Percentiles rank a stretch among this genome's conserved stretches.
Conservation (phyloP, 2,113 vertebrate genomes). For the Sinocyclocheilus anophthalmus region DNA sequence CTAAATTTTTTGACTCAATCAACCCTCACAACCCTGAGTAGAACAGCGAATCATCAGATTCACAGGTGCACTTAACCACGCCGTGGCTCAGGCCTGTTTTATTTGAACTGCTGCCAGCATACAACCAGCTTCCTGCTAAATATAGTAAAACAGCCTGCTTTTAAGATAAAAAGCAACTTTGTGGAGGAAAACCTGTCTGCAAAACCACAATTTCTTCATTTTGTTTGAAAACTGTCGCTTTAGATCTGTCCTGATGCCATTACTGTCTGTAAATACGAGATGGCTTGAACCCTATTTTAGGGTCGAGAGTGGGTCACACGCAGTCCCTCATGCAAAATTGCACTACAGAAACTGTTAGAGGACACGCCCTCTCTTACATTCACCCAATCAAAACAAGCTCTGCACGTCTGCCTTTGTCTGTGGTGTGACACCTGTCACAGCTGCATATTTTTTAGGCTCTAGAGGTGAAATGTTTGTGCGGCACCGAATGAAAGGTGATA, state of each 20-base stretch:
- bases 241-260: slow-evolving; percentile 32
- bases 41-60: slow-evolving; percentile 76
- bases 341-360: background rate
- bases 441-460: background rate
- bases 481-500: background rate
- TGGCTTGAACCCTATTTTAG: background rate
- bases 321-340: background rate
- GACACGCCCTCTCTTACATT: background rate
- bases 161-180: slow-evolving; percentile 50
- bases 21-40: slow-evolving; percentile 61
- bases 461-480: background rate
- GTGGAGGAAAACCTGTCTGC: slow-evolving; percentile 28
- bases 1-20: slow-evolving; percentile 51
- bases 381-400: slow-evolving; percentile 2
- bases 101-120: slow-evolving; percentile 70
- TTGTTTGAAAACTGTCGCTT: slow-evolving; percentile 32
- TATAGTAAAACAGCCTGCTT: slow-evolving; percentile 60
- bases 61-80: slow-evolving; percentile 72
- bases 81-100: slow-evolving; percentile 55
- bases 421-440: background rate
- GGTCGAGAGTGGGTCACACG: background rate
- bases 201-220: slow-evolving; percentile 42
- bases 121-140: slow-evolving; percentile 66
- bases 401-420: background rate
- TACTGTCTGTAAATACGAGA: slow-evolving; percentile 14